A percentile compares a stretch with the other conserved stretches of the same genome.
phyloP scores from a whole-genome alignment of 2,888 invertebrate species.

The Heliconius charithonia region DNA sequence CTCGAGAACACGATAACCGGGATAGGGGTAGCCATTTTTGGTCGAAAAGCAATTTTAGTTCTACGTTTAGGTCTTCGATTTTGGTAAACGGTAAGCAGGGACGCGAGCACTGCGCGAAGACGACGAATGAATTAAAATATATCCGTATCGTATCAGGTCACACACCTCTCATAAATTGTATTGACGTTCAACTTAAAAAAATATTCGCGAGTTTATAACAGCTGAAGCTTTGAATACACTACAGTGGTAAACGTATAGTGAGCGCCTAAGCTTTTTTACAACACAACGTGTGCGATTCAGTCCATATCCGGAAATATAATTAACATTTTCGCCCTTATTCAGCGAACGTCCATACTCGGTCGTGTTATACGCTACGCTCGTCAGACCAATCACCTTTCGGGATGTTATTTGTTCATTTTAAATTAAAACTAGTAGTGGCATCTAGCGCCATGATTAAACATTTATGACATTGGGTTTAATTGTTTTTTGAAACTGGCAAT shows the following conservation, averaged over 20 bases:
- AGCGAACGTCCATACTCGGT: constrained; percentile 61
- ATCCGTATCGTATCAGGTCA: constrained; percentile 48
- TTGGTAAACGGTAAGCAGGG: constrained; percentile 69
- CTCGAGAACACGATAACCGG: constrained; percentile 64
- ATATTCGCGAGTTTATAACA: constrained; percentile 44
- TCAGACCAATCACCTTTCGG: constrained; percentile 62
- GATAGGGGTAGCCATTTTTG: constrained; percentile 80
- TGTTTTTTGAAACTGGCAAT: constrained; percentile 39
- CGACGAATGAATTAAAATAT: constrained; percentile 54
- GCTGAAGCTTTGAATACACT: constrained; percentile 47
- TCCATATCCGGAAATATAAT: constrained; percentile 56
- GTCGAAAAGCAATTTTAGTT: constrained; percentile 69
- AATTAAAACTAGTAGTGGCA: constrained; percentile 45
- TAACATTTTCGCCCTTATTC: constrained; percentile 64
- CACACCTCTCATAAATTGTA: constrained; percentile 45
- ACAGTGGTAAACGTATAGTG: constrained; percentile 46
- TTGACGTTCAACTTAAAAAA: constrained; percentile 42
- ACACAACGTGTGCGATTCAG: constrained; percentile 56
- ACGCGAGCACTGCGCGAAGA: constrained; percentile 72
- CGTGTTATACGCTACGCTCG: constrained; percentile 60
- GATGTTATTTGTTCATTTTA: constrained; percentile 45
- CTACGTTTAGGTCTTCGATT: constrained; percentile 72
- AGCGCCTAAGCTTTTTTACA: constrained; percentile 45
- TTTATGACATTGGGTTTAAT: constrained; percentile 15
- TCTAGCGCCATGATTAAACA: constrained; percentile 29